Evolutionary conservation across 2,888 invertebrate genomes (phyloP).

Genomic region (Drosophila yooni): DNA sequence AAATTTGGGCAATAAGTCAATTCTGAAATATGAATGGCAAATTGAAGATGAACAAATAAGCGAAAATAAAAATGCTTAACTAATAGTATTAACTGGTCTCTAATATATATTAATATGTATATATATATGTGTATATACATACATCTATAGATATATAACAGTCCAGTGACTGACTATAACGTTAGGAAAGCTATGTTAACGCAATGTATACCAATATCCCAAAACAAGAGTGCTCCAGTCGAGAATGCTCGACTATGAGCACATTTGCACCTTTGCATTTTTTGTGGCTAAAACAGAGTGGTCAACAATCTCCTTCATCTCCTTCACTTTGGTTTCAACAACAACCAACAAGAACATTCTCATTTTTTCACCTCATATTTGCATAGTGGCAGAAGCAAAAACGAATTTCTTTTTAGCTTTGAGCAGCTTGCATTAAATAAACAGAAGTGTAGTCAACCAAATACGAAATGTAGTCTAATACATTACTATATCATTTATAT

Average conservation of each 20-base stretch:
- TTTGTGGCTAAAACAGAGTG: background rate
- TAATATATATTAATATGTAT: too few species aligned
- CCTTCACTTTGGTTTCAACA: background rate
- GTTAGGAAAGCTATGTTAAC: background rate
- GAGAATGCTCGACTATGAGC: background rate
- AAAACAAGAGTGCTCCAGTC: background rate
- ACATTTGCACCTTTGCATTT: background rate
- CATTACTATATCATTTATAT: background rate
- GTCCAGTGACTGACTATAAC: background rate
- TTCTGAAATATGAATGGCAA: background rate
- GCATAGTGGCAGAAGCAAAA: background rate
- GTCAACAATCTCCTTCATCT: background rate
- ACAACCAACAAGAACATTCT: background rate
- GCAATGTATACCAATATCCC: background rate
- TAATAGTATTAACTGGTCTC: background rate
- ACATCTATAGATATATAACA: background rate
- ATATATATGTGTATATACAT: background rate
- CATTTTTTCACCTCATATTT: background rate
- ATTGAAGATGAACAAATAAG: background rate
- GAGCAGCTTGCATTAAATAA: background rate
- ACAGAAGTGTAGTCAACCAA: background rate
- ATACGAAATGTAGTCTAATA: background rate
- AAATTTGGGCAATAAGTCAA: conserved; percentile 28
- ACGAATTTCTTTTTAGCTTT: background rate
- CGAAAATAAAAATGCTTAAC: background rate